Evolutionary conservation across 2,888 invertebrate species (phyloP).

Genomic region (Acronicta alni): DNA sequence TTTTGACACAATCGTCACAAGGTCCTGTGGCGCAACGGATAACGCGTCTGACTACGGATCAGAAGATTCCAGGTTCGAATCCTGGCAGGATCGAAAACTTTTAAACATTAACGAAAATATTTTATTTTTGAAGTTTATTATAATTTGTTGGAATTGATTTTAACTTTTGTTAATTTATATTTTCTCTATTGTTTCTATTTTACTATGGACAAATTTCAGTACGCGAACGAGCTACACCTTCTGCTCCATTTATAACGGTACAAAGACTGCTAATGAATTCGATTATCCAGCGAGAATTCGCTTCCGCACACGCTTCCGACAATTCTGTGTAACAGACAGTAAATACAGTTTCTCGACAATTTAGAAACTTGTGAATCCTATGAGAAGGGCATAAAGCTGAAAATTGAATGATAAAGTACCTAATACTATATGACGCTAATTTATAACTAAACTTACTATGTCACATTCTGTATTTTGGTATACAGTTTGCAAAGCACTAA

Average conservation of each 20-base stretch:
- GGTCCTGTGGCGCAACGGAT: conserved; percentile 91
- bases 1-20: fast-evolving
- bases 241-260: conserved; percentile 68
- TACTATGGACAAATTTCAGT: neutral
- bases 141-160: neutral
- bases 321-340: conserved; percentile 56
- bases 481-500: conserved; percentile 8
- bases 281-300: conserved; percentile 79
- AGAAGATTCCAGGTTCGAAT: conserved; percentile 92
- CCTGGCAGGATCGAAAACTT: conserved; percentile 85
- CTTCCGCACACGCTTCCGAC: conserved; percentile 68
- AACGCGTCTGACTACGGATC: conserved; percentile 93
- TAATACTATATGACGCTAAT: conserved; percentile 38
- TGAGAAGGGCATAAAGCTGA: conserved; percentile 37
- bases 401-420: conserved; percentile 36
- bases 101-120: neutral
- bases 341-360: conserved; percentile 32
- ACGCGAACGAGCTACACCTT: conserved; percentile 52
- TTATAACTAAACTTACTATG: conserved; percentile 44
- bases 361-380: conserved; percentile 35
- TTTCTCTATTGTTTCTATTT: neutral
- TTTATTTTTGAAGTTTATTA: neutral
- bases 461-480: conserved; percentile 42
- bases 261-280: conserved; percentile 83
- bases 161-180: neutral